Conservation (phyloP, 2,797 vertebrate species). For the Epinephelus coioides region DNA sequence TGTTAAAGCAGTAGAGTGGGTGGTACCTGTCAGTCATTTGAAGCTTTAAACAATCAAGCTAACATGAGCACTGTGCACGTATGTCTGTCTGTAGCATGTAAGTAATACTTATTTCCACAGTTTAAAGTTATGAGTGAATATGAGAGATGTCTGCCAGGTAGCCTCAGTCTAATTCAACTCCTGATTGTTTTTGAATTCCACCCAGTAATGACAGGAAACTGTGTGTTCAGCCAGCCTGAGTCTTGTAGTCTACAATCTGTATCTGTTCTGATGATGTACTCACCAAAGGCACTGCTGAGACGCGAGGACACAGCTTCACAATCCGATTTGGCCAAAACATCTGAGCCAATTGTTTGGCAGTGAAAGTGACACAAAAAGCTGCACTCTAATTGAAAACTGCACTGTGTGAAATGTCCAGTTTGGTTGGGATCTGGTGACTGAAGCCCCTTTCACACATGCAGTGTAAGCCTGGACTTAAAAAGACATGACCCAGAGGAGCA, state of each 20-base stretch:
- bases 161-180: background rate
- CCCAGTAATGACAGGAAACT: no score
- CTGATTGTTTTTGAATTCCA: no score
- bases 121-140: background rate
- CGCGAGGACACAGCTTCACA: background rate
- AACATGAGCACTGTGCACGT: background rate
- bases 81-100: background rate
- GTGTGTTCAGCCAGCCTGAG: background rate
- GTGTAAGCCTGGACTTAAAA: no score
- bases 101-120: background rate
- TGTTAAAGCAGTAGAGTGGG: background rate
- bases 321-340: background rate
- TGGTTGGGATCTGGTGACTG: no score
- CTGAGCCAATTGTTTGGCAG: conserved; percentile 6
- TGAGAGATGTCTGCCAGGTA: background rate
- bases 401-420: background rate
- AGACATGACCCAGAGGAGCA: no score
- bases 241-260: background rate
- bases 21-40: background rate
- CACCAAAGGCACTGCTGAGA: background rate
- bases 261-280: background rate
- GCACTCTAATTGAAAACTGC: background rate
- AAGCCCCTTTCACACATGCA: no score
- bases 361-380: background rate
- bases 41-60: background rate